Base-by-base conservation (phyloP, 2,888 invertebrate species). In the Nomada ferruginata region DNA sequence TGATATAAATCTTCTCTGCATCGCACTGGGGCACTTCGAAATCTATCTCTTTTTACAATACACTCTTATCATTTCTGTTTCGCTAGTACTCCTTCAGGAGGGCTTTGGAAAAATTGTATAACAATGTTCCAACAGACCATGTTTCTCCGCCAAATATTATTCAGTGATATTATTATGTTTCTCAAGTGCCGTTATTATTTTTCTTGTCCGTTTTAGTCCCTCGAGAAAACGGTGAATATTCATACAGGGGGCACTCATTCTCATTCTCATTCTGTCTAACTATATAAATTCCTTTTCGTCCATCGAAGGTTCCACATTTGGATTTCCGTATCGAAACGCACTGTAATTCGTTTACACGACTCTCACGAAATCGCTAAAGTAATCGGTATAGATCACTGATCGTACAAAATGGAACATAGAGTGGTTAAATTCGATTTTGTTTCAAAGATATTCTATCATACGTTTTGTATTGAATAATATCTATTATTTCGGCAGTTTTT, bases 11-110 rank as follows among this genome's bases (percentile, higher is more conserved):
- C 68, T 72, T 72, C 69, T 66, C 59, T 47, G 18, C 36, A 42
- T 77, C 72, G 26, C 64, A 70, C 23, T 64, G 80, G 76, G 74
- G 77, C 82, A 84, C 83, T 85, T 85, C 69, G 69, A 82, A 76
- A 83, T 82, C 42, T 44, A 83, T 55, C 50, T 74, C 64, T 42
- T 71, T 76, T 65, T 15, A 9, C 42, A 53, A 20, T 20, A 20
- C 36, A 68, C 44, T n/a, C 13, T 9, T 18, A 55, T 59, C 53
- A 36, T 29, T 23, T 55, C 18, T 29, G 9, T 29, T 29, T 57
- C 26, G 23, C 44, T 66, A 44, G 11, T 18, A 15, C 63, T 59
- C 18, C 20, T 15, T 20, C 53, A 44, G 11, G 42, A 59, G 5
- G 42, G 5, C 10, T 2, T 23, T 15, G 5, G 20, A 63, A 63